Evolutionary conservation across 2,797 vertebrate genomes (phyloP), one percentile per base, ranked within the genome.

Genomic region (Bucorvus abyssinicus): DNA sequence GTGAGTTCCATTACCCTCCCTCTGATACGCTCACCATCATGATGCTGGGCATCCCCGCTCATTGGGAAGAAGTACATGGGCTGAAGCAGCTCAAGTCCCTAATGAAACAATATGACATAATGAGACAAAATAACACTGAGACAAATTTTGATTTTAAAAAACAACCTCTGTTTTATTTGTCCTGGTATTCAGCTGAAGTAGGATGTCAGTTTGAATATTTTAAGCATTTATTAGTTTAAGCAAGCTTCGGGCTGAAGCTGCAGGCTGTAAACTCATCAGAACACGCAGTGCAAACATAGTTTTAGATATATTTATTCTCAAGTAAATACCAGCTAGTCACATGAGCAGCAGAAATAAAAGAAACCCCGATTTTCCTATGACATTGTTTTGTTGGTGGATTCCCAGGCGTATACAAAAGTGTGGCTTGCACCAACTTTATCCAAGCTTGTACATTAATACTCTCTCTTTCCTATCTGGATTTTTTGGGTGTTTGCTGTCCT

Each of bases 61-160:
- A 32, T 38, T 4, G 19, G 15, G 23, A 59, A 50, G 61, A 45
- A n/a, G 30, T 10, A 17, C 0, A 0, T 17, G 20, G 29, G 38
- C 15, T 34, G 38, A 76, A 87, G 29, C 23, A 70, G 26, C 49
- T 57, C 23, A n/a, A 27, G 26, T 59, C 7, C 27, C 5, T 57
- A 49, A 45, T n/a, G 55, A 60, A 85, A 34, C 11, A 52, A 55
- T 20, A n/a, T 0, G 2, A 59, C 7, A 6, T 42, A 65, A 55
- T 0, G 0, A 55, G 87, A 78, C 3, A 47, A 17, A 76, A 63
- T 14, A 76, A 64, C 20, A 24, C 3, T 1, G 6, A 70, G 29
- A 55, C 36, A 30, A n/a, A 9, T 52, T 69, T 84, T 75, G 1
- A 24, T 50, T 77, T 40, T 23, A 15, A 65, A 76, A 44, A 65